A percentile compares a stretch with the other conserved stretches of the same genome.
These are phyloP conservation scores for Cryptoprocta ferox DNA, from an alignment of 2,797 vertebrate species.

Conservation along the genomic window DNA sequence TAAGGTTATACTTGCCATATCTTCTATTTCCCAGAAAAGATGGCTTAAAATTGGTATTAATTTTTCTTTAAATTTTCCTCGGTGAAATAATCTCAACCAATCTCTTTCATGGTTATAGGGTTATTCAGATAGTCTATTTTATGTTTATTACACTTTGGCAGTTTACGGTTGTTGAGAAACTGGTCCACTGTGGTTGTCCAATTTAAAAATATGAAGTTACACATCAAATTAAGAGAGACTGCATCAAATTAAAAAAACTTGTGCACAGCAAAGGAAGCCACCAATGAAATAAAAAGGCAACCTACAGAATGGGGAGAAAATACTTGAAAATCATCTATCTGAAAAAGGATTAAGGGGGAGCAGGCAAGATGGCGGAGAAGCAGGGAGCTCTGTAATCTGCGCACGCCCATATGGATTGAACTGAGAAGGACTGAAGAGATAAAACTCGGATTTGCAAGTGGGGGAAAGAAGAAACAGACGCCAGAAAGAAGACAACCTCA, in stretches of 20 bases:
- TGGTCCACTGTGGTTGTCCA: not conserved
- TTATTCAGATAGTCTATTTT: not conserved
- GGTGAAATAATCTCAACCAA: not conserved
- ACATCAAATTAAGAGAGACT: not conserved
- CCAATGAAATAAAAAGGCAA: not conserved
- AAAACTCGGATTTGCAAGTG: too few relatives aligned
- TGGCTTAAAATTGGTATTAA: not conserved
- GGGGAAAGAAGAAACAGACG: too few relatives aligned
- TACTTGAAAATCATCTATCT: not conserved
- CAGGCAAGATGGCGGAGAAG: too few relatives aligned
- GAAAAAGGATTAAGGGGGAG: too few relatives aligned
- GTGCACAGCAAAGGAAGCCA: not conserved
- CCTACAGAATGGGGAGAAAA: not conserved
- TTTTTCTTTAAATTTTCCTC: not conserved
- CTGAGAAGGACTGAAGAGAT: too few relatives aligned
- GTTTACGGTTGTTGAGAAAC: not conserved
- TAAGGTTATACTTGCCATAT: not conserved
- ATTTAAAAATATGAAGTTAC: not conserved
- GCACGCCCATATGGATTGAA: too few relatives aligned
- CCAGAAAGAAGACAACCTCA: too few relatives aligned
- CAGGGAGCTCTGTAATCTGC: too few relatives aligned
- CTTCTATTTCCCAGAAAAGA: not conserved
- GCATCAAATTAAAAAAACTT: not conserved
- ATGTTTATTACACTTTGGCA: not conserved
- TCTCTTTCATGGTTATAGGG: not conserved